Conservation (phyloP, 37 sponge, comb jelly and placozoan species). For the Oscarella lobularis region DNA sequence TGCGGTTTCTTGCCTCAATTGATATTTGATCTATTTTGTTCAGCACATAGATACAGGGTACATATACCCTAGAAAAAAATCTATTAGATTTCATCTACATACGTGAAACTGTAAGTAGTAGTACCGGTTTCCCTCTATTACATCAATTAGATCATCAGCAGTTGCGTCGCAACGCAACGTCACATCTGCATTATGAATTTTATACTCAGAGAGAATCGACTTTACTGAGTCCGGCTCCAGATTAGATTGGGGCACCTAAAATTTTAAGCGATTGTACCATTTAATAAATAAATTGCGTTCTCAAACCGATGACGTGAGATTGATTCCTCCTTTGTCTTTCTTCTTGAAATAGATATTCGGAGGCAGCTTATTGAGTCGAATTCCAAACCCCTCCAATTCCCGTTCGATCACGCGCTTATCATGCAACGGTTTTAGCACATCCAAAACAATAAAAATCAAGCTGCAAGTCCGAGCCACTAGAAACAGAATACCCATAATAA, state of each 20-base stretch:
- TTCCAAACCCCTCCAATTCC: conserved; percentile 95
- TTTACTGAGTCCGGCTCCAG: conserved; percentile 70
- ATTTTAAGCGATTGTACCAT: too few relatives aligned
- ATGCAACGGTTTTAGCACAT: conserved; percentile 91
- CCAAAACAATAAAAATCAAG: conserved; percentile 92
- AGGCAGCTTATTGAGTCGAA: conserved; percentile 85
- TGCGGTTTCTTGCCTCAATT: conserved; percentile 36
- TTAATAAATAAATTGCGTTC: too few relatives aligned
- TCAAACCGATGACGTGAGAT: conserved; percentile 53
- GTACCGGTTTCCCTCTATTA: conserved; percentile 91
- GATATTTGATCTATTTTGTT: conserved; percentile 99
- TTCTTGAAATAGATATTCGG: conserved; percentile 86
- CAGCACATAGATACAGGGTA: conserved; percentile 89
- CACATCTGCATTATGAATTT: conserved; percentile 95
- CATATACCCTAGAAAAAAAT: conserved; percentile 66
- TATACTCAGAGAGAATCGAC: conserved; percentile 83
- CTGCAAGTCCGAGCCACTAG: conserved; percentile 88
- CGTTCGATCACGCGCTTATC: conserved; percentile 88
- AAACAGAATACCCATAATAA: not conserved
- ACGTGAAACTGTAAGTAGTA: too few relatives aligned
- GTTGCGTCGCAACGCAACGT: conserved; percentile 88
- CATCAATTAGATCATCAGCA: conserved; percentile 94
- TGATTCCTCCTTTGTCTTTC: conserved; percentile 97
- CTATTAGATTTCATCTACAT: too few relatives aligned
- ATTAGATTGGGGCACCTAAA: conserved; percentile 49